Percentiles rank a stretch among this genome's conserved stretches.
These are phyloP conservation scores for Pinctada fucata DNA, from an alignment of 2,888 invertebrate genomes.

Conservation along the genomic window DNA sequence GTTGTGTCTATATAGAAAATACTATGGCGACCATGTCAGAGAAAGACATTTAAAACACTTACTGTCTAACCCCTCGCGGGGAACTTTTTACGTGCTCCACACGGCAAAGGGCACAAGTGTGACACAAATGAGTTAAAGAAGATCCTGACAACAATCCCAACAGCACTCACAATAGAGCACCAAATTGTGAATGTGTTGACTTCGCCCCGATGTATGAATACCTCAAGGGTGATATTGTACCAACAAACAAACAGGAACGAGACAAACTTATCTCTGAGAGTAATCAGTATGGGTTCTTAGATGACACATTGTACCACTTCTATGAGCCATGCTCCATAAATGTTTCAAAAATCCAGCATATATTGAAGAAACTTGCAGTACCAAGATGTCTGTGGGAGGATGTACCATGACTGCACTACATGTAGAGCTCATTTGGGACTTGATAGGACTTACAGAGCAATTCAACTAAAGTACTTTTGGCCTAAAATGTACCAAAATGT, in stretches of 20 bases:
- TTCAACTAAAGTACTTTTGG: slow-evolving; percentile 30
- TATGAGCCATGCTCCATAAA: neutral
- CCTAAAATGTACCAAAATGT: slow-evolving; percentile 30
- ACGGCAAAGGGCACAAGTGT: no score
- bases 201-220: neutral
- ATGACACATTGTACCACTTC: neutral
- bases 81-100: no score
- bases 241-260: neutral
- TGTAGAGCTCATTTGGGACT: slow-evolving; percentile 6
- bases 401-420: slow-evolving; percentile 15
- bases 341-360: neutral
- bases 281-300: neutral
- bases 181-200: neutral
- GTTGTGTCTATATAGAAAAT: no score
- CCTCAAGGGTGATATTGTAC: neutral
- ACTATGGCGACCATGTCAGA: no score
- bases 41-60: no score
- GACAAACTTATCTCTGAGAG: slow-evolving; percentile 1
- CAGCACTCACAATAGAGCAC: no score
- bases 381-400: slow-evolving; percentile 9
- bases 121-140: no score
- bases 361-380: neutral
- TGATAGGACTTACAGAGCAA: slow-evolving; percentile 11
- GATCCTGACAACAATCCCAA: no score
- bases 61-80: no score